Conservation (phyloP, 2,113 vertebrate genomes). For the Xenopus tropicalis region DNA sequence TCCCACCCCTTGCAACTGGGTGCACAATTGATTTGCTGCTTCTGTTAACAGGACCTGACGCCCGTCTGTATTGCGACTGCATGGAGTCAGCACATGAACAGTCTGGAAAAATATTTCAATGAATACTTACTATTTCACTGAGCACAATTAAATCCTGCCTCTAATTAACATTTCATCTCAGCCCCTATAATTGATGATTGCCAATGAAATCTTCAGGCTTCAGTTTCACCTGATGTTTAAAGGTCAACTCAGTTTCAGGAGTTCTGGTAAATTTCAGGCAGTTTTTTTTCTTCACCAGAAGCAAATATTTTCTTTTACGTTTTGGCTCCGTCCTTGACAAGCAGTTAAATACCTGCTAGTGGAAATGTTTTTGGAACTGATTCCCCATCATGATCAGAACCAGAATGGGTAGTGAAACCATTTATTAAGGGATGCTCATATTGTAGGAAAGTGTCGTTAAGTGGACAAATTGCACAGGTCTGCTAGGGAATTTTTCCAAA, state of each 20-base stretch:
- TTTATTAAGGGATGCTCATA: constrained; percentile 17
- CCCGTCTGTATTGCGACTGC: constrained; percentile 9
- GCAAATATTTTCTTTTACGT: background rate
- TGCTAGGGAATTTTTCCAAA: constrained; percentile 53
- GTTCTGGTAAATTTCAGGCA: constrained; percentile 9
- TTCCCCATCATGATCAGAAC: background rate
- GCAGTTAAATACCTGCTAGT: constrained; percentile 17
- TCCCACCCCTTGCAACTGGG: too few relatives aligned
- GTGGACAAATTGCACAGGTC: constrained; percentile 53
- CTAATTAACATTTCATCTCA: constrained; percentile 11
- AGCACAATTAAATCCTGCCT: constrained; percentile 21
- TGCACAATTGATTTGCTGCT: background rate
- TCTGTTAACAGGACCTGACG: background rate
- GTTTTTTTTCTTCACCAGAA: constrained; percentile 9
- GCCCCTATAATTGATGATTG: background rate
- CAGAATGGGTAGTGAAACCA: constrained; percentile 5
- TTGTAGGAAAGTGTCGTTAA: constrained; percentile 46
- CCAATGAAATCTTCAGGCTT: constrained; percentile 11
- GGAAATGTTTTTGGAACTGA: constrained; percentile 11
- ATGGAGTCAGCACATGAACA: constrained; percentile 13
- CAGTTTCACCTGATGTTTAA: constrained; percentile 15
- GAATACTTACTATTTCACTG: constrained; percentile 4
- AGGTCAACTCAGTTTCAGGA: constrained; percentile 1
- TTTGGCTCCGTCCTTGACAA: constrained; percentile 9
- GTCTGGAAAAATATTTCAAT: constrained; percentile 1